phyloP scores from a whole-genome alignment of 2,888 invertebrate species.

The Leptothorax acervorum region DNA sequence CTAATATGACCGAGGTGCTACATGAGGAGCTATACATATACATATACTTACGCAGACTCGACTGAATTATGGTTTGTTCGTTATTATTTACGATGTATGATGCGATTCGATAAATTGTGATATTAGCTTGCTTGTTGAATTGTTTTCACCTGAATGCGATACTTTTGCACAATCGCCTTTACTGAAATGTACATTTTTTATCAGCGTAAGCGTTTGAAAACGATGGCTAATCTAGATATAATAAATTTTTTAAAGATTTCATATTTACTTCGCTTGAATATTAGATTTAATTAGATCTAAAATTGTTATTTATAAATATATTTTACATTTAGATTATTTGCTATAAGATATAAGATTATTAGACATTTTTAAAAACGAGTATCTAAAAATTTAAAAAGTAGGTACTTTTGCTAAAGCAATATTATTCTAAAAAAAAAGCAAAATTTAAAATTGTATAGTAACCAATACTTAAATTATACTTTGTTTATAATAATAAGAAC shows the following conservation, averaged over 20 bases:
- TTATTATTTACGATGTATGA: slow-evolving; percentile 30
- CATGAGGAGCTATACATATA: slow-evolving; percentile 56
- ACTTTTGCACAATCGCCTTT: background rate
- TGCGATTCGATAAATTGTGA: slow-evolving; percentile 29
- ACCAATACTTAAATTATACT: background rate
- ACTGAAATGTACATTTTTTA: background rate
- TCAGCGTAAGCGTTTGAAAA: background rate
- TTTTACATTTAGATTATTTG: background rate
- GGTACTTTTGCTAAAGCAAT: background rate
- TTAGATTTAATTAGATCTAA: background rate
- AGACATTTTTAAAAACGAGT: background rate
- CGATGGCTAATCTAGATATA: background rate
- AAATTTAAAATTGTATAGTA: background rate
- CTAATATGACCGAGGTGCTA: slow-evolving; percentile 52
- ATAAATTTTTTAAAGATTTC: background rate
- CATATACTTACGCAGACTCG: slow-evolving; percentile 9
- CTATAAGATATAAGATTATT: background rate
- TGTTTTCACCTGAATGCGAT: background rate
- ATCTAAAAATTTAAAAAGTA: background rate
- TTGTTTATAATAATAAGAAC: background rate
- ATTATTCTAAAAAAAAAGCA: background rate
- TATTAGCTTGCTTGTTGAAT: slow-evolving; percentile 5
- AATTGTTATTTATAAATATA: background rate
- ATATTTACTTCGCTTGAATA: background rate
- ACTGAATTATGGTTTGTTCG: slow-evolving; percentile 58